phyloP scores from a whole-genome alignment of 2,113 vertebrate species.

The Macrotus californicus region DNA sequence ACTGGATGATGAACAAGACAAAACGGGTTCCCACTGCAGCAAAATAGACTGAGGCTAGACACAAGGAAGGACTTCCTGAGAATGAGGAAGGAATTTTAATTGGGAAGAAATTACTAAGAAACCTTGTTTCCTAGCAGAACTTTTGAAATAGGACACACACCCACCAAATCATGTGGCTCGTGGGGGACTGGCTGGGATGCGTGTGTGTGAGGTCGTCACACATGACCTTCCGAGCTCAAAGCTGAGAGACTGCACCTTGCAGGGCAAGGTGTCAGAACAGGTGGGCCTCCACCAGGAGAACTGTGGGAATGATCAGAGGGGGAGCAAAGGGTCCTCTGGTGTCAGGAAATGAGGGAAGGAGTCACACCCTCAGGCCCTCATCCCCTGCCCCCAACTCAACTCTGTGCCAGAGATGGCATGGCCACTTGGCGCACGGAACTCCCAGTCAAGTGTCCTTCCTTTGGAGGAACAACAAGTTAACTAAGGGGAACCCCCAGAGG shows the following conservation, averaged over 20 bases:
- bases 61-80: background rate
- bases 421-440: background rate
- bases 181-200: background rate
- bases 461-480: background rate
- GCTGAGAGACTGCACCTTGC: background rate
- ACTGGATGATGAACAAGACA: background rate
- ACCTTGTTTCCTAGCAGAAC: background rate
- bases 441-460: background rate
- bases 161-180: background rate
- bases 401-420: background rate
- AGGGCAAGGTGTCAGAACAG: rapidly evolving
- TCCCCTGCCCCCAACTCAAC: background rate
- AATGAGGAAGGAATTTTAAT: background rate
- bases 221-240: background rate
- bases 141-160: background rate
- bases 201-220: background rate
- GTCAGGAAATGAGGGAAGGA: background rate
- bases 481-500: background rate
- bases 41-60: background rate
- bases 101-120: background rate
- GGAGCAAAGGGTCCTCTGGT: background rate
- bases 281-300: background rate
- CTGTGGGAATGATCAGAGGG: background rate
- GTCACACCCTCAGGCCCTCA: background rate
- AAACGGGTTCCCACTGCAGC: background rate